A percentile compares a stretch with the other conserved stretches of the same genome.
Evolutionary conservation across 2,113 vertebrate species (phyloP).

Genomic region (Varanus komodoensis): DNA sequence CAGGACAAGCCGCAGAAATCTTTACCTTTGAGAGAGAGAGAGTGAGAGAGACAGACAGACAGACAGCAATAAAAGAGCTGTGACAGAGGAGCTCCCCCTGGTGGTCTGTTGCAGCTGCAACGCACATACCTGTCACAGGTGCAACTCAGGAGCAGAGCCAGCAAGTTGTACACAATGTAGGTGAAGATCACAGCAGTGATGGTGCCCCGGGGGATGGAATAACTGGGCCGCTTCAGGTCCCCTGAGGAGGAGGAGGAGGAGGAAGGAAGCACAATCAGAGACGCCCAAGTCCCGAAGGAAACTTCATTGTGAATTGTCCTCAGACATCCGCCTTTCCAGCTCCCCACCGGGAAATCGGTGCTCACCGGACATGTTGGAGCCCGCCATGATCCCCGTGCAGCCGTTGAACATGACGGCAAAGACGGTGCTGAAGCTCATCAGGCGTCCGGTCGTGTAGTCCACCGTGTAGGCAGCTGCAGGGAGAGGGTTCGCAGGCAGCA

Average conservation of each 20-base stretch:
- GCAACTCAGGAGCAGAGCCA: conserved; percentile 86
- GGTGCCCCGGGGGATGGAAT: conserved; percentile 90
- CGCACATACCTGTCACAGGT: conserved; percentile 85
- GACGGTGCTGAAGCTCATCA: conserved; percentile 85
- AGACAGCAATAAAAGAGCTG: background rate
- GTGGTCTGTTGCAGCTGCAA: background rate
- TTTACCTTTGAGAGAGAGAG: background rate
- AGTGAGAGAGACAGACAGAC: background rate
- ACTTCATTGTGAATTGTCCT: background rate
- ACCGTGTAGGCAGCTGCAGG: conserved; percentile 76
- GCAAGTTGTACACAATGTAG: conserved; percentile 88
- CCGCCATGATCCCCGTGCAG: conserved; percentile 91
- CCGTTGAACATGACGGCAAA: conserved; percentile 92
- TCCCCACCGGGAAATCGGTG: background rate
- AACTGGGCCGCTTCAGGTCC: conserved; percentile 89
- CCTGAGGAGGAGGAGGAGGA: conserved; percentile 66
- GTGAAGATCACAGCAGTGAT: conserved; percentile 92
- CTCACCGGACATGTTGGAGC: conserved; percentile 91
- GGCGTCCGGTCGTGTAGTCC: conserved; percentile 84
- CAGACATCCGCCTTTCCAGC: too few relatives aligned
- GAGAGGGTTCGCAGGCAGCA: background rate
- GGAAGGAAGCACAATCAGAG: background rate
- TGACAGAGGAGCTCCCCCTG: background rate
- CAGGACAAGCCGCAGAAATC: background rate
- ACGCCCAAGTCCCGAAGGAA: rapidly evolving